Percentiles rank a stretch among this genome's conserved stretches.
Evolutionary conservation across 2,888 invertebrate species (phyloP).

Genomic region (Hanleya hanleyi): DNA sequence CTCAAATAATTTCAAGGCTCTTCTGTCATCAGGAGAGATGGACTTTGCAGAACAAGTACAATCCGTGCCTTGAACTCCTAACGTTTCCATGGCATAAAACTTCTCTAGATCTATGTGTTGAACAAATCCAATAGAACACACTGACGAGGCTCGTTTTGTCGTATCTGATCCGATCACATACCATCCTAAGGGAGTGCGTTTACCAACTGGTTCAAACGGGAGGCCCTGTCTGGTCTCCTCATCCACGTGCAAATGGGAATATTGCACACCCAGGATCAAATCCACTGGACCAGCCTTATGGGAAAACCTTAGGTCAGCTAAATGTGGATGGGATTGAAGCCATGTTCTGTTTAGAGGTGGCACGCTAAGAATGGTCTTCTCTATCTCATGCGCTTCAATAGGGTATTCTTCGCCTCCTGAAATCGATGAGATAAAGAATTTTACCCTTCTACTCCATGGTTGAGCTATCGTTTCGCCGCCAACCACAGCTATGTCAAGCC

Average conservation of each 20-base stretch:
- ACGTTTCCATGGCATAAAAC: conserved; percentile 20
- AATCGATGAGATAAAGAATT: conserved; percentile 12
- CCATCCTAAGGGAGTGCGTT: conserved; percentile 22
- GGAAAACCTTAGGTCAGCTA: neutral
- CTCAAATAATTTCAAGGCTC: conserved; percentile 4
- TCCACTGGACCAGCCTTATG: neutral
- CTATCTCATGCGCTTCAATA: conserved; percentile 20
- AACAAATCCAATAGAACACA: conserved; percentile 11
- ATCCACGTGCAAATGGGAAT: neutral
- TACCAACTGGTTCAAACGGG: conserved; percentile 19
- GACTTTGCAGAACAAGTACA: neutral
- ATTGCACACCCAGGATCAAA: neutral
- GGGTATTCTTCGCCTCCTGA: conserved; percentile 13
- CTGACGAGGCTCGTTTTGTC: neutral
- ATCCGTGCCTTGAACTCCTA: conserved; percentile 6
- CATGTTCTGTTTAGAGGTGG: neutral
- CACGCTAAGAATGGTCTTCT: conserved; percentile 20
- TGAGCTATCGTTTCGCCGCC: neutral
- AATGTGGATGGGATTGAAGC: neutral
- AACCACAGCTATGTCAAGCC: neutral
- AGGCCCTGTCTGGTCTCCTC: neutral
- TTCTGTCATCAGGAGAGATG: neutral
- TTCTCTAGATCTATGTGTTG: conserved; percentile 15
- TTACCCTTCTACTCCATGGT: neutral
- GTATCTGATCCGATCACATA: conserved; percentile 18